These are phyloP conservation scores for Drosophila silvestris DNA, from an alignment of 2,888 invertebrate genomes.

Conservation along the genomic window DNA sequence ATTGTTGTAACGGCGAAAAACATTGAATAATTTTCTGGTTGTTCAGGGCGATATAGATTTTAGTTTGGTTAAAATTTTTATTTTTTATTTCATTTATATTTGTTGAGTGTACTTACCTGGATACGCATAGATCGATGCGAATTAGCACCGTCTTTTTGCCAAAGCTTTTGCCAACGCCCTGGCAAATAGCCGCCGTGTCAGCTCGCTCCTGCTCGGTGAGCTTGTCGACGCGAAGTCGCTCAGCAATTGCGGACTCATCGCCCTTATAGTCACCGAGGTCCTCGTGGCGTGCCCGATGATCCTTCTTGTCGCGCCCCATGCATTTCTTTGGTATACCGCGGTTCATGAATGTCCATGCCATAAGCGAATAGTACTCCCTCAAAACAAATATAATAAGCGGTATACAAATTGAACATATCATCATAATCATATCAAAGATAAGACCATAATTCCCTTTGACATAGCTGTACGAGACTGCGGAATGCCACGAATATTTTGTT, in stretches of 20 bases:
- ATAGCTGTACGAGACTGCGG: slow-evolving; percentile 28
- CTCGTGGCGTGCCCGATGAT: slow-evolving; percentile 4
- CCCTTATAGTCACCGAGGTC: background rate
- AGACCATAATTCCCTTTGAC: slow-evolving; percentile 15
- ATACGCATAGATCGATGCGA: slow-evolving; percentile 51
- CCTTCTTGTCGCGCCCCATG: background rate
- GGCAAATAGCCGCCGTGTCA: slow-evolving; percentile 29
- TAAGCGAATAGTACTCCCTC: slow-evolving; percentile 1
- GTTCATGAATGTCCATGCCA: background rate
- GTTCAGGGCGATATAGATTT: background rate
- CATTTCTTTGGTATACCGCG: background rate
- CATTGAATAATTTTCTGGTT: background rate
- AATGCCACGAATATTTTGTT: background rate
- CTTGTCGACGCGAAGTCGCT: slow-evolving; percentile 26
- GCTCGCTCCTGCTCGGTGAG: slow-evolving; percentile 18
- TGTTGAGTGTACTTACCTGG: slow-evolving; percentile 38
- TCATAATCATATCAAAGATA: slow-evolving; percentile 12
- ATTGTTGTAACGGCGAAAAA: no score
- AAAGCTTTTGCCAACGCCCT: slow-evolving; percentile 38
- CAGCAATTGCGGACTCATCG: slow-evolving; percentile 45
- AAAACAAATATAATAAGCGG: slow-evolving; percentile 11
- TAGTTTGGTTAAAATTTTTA: background rate
- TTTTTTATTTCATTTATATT: background rate
- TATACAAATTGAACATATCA: background rate
- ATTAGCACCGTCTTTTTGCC: slow-evolving; percentile 16